Evolutionary conservation across 2,113 vertebrate genomes (phyloP).

Genomic region (Syrrhaptes paradoxus): DNA sequence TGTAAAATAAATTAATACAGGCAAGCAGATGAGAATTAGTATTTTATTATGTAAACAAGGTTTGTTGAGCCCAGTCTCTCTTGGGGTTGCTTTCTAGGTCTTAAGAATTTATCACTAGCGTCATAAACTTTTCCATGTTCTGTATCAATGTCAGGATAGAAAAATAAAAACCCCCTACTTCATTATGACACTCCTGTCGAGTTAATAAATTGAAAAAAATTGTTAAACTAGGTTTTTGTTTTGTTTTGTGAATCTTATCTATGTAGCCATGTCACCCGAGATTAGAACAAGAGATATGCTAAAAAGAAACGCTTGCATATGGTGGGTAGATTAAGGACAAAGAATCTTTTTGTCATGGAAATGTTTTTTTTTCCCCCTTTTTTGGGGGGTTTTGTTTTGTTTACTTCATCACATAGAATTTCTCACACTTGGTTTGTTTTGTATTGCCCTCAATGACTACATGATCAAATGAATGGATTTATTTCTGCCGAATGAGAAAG

Average conservation of each 20-base stretch:
- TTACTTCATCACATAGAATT: conserved; percentile 95
- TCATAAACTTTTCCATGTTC: conserved; percentile 55
- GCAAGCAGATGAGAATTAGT: not conserved
- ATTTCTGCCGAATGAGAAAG: conserved; percentile 89
- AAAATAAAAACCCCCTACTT: conserved; percentile 21
- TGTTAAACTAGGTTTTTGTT: conserved; percentile 63
- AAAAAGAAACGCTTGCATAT: conserved; percentile 89
- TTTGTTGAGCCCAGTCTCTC: not conserved
- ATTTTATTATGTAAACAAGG: not conserved
- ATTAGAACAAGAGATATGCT: conserved; percentile 83
- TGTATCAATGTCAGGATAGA: not conserved
- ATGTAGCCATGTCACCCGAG: conserved; percentile 76
- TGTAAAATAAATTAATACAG: not conserved
- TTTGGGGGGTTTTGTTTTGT: conserved; percentile 81
- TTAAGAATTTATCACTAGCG: not conserved
- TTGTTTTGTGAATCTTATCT: conserved; percentile 70
- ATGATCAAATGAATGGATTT: conserved; percentile 91
- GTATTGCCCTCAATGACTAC: conserved; percentile 90
- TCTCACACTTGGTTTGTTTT: conserved; percentile 97
- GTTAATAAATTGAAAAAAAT: conserved; percentile 69
- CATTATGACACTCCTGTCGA: conserved; percentile 18
- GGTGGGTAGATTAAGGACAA: conserved; percentile 89
- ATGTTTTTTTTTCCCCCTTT: conserved; percentile 67
- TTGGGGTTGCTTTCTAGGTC: not conserved
- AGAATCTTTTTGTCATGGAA: conserved; percentile 96